phyloP scores from a whole-genome alignment of 2,113 vertebrate genomes.

The Morone chrysops region DNA sequence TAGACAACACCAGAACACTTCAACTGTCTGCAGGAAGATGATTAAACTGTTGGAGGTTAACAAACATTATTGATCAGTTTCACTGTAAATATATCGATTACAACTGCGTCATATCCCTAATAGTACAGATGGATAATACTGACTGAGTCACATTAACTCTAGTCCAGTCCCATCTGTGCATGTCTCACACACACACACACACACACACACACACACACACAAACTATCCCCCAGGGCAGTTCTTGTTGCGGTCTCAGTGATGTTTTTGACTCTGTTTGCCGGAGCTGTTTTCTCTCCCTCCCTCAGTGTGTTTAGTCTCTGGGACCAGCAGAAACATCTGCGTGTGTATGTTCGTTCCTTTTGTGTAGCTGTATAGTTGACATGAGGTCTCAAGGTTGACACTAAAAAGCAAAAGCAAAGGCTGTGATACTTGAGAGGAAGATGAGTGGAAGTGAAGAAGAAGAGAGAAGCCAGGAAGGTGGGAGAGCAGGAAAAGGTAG shows the following conservation, averaged over 20 bases:
- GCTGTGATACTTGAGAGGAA: not conserved
- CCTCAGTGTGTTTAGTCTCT: conserved; percentile 68
- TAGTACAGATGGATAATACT: not conserved
- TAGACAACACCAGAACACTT: not conserved
- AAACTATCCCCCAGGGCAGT: conserved; percentile 22
- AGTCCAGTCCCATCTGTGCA: not conserved
- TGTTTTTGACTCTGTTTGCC: conserved; percentile 46
- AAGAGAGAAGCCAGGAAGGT: not conserved
- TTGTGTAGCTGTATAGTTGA: conserved; percentile 14
- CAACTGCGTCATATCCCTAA: not conserved
- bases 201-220: not conserved
- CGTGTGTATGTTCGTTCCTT: conserved; percentile 21
- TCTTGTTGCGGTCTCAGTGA: conserved; percentile 34
- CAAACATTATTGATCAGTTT: not conserved
- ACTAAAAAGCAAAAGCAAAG: conserved; percentile 23
- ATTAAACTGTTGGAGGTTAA: not conserved
- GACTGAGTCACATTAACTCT: not conserved
- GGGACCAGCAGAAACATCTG: conserved; percentile 50
- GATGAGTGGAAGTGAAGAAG: not conserved
- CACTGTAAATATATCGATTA: too few relatives aligned
- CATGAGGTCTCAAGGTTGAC: conserved; percentile 34
- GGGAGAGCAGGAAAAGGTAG: not conserved
- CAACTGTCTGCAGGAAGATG: not conserved
- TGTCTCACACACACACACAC: not conserved
- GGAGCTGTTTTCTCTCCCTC: conserved; percentile 39